A percentile compares a stretch with the other conserved stretches of the same genome.
phyloP scores from a whole-genome alignment of 2,797 vertebrate species.

The Micromesistius poutassou region DNA sequence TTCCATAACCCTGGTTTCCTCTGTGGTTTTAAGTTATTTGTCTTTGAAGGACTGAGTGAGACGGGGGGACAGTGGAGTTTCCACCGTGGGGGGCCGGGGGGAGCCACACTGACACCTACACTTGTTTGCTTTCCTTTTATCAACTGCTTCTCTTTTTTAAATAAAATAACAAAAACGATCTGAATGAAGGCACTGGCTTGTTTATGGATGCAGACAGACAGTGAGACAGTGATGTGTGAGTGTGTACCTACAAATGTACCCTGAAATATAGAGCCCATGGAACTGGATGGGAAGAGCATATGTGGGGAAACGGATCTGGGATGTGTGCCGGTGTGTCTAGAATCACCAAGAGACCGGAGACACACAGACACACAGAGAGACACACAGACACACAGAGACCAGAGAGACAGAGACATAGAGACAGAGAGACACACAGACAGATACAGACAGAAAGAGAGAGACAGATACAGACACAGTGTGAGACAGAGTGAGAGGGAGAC shows the following conservation, averaged over 20 bases:
- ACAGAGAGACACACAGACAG: slow-evolving; percentile 7
- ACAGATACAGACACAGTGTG: too few species aligned
- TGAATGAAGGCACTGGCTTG: neutral
- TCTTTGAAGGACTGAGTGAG: slow-evolving; percentile 80
- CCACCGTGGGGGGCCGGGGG: slow-evolving; percentile 20
- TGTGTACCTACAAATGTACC: neutral
- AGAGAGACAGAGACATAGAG: slow-evolving; percentile 30
- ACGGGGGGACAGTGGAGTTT: slow-evolving; percentile 34
- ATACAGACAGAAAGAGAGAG: neutral
- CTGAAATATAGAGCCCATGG: neutral
- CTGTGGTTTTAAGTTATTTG: slow-evolving; percentile 84
- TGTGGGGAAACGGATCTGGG: neutral
- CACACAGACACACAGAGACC: neutral
- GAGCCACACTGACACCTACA: slow-evolving; percentile 27
- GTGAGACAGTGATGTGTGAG: neutral
- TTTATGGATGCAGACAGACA: neutral
- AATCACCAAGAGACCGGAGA: neutral
- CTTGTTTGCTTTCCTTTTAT: slow-evolving; percentile 40
- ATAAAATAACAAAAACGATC: slow-evolving; percentile 38
- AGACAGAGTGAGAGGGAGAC: too few species aligned
- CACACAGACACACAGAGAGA: slow-evolving; percentile 10
- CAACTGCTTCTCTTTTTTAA: slow-evolving; percentile 45
- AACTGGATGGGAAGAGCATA: neutral
- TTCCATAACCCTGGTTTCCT: slow-evolving; percentile 18
- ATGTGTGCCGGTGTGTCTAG: neutral